phyloP scores from a whole-genome alignment of 2,113 vertebrate genomes.

The Cathartes aura region DNA sequence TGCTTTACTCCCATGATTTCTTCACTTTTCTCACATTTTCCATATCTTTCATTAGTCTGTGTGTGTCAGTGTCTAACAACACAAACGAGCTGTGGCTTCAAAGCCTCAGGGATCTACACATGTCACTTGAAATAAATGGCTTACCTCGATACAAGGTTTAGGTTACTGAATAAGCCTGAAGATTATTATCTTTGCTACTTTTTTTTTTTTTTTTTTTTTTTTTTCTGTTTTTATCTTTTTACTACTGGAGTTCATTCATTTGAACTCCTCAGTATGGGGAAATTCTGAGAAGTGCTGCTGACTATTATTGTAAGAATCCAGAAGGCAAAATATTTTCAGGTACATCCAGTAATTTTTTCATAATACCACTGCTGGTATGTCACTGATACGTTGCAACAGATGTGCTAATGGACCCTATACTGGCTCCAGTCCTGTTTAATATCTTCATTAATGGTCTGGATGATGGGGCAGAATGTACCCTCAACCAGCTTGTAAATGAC shows the following conservation, averaged over 20 bases:
- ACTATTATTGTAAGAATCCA: background rate
- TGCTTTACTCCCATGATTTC: background rate
- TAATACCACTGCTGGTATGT: background rate
- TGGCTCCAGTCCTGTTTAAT: background rate
- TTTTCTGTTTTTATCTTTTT: background rate
- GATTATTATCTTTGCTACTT: background rate
- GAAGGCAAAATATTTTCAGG: background rate
- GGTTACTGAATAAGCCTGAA: background rate
- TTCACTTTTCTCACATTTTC: background rate
- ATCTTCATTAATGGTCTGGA: background rate
- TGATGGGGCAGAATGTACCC: background rate
- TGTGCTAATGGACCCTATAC: background rate
- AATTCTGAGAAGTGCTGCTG: background rate
- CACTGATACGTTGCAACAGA: background rate
- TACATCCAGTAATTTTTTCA: background rate
- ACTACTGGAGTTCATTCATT: background rate
- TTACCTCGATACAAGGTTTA: background rate
- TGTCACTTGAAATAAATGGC: background rate
- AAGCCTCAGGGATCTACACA: background rate
- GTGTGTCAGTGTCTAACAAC: background rate
- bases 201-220: background rate
- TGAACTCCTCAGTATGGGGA: background rate
- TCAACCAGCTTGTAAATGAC: background rate
- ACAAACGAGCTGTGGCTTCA: conserved; percentile 4
- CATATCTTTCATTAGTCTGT: background rate